Conservation (phyloP, 2,113 vertebrate species). For the Brachyhypopomus occidentalis region DNA sequence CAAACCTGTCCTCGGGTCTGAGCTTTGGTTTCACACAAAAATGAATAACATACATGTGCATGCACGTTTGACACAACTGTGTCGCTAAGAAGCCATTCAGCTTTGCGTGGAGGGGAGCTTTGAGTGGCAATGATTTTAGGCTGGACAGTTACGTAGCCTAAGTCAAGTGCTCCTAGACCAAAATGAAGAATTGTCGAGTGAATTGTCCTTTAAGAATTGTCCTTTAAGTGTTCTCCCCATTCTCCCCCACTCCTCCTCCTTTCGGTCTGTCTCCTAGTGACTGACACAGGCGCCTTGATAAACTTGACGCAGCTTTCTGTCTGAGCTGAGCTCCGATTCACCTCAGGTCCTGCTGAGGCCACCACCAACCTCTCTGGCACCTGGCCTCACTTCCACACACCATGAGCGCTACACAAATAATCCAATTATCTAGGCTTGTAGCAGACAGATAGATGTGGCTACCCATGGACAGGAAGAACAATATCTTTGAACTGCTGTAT, state of each 20-base stretch:
- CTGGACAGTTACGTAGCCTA: no score
- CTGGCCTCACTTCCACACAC: slow-evolving; percentile 15
- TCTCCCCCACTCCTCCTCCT: neutral
- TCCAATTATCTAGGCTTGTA: slow-evolving; percentile 33
- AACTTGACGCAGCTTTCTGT: neutral
- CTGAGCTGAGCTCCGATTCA: neutral
- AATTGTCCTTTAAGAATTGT: no score
- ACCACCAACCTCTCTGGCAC: neutral
- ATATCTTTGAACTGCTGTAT: slow-evolving; percentile 24
- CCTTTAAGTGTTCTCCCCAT: neutral
- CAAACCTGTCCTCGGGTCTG: no score
- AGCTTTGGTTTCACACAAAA: no score
- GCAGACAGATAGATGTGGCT: slow-evolving; percentile 36
- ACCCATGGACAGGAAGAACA: slow-evolving; percentile 26
- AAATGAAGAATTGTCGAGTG: no score
- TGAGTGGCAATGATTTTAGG: no score
- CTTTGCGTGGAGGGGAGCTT: no score
- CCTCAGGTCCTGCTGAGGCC: neutral
- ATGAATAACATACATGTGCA: no score
- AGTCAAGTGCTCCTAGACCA: no score
- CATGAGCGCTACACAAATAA: slow-evolving; percentile 31
- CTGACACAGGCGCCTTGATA: neutral
- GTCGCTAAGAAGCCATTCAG: no score
- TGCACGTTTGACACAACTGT: no score
- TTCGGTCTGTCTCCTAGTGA: no score